phyloP scores from a whole-genome alignment of 2,113 vertebrate species.

The Hypanus sabinus region DNA sequence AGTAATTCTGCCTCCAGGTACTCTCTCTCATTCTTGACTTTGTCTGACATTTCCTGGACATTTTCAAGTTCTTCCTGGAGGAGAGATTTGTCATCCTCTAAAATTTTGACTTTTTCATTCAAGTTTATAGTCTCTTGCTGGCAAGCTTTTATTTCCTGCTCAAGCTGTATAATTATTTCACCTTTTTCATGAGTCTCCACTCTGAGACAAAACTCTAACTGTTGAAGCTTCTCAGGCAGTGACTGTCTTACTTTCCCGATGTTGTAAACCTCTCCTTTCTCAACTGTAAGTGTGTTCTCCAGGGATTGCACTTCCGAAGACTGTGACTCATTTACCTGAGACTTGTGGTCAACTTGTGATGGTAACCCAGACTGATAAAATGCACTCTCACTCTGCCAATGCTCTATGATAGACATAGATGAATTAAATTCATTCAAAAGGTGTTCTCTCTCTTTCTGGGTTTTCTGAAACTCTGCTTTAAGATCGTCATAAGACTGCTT shows the following conservation, averaged over 20 bases:
- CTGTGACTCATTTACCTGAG: slow-evolving; percentile 57
- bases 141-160: slow-evolving; percentile 49
- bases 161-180: slow-evolving; percentile 50
- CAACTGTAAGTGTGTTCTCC: slow-evolving; percentile 56
- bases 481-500: slow-evolving; percentile 53
- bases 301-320: slow-evolving; percentile 54
- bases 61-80: slow-evolving; percentile 78
- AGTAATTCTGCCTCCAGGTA: slow-evolving; percentile 71
- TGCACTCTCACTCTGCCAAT: slow-evolving; percentile 55
- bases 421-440: slow-evolving; percentile 52
- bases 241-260: slow-evolving; percentile 54
- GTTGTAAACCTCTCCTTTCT: slow-evolving; percentile 50
- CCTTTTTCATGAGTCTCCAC: slow-evolving; percentile 52
- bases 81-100: slow-evolving; percentile 74
- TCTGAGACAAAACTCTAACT: slow-evolving; percentile 48
- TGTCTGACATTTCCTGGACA: slow-evolving; percentile 65
- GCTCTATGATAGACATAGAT: slow-evolving; percentile 51
- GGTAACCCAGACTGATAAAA: slow-evolving; percentile 54
- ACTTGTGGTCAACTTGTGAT: slow-evolving; percentile 53
- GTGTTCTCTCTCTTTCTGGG: slow-evolving; percentile 54
- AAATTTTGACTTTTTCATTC: slow-evolving; percentile 69
- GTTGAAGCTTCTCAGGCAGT: slow-evolving; percentile 49
- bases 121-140: slow-evolving; percentile 58
- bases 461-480: slow-evolving; percentile 48
- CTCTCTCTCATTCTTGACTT: slow-evolving; percentile 75